Conservation (phyloP, 2,888 invertebrate genomes). For the Polyploca ridens region DNA sequence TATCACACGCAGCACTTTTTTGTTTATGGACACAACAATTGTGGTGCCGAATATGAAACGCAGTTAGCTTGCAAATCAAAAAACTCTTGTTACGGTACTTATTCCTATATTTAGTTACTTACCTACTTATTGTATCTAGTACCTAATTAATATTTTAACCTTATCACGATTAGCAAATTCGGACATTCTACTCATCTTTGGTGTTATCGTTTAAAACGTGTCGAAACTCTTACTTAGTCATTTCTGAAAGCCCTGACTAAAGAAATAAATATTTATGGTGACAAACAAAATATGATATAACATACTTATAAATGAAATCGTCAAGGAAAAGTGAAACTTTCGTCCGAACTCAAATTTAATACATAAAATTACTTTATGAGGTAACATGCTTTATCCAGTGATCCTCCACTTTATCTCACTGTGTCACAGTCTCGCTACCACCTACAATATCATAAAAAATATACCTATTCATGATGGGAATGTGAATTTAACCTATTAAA, state of each 20-base stretch:
- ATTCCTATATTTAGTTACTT: background rate
- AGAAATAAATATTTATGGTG: background rate
- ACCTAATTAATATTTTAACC: no score
- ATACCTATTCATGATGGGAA: slow-evolving; percentile 28
- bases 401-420: slow-evolving; percentile 8
- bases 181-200: no score
- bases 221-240: background rate
- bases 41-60: background rate
- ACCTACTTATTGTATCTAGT: no score
- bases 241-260: background rate
- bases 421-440: background rate
- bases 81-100: background rate
- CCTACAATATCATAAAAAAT: slow-evolving; percentile 6
- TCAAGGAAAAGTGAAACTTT: slow-evolving; percentile 38
- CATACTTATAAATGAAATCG: slow-evolving; percentile 3
- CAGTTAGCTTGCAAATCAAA: background rate
- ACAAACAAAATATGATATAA: background rate
- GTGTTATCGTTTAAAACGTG: no score
- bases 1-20: slow-evolving; percentile 27
- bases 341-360: slow-evolving; percentile 27
- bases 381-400: slow-evolving; percentile 19
- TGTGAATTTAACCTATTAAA: background rate
- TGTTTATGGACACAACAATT: slow-evolving; percentile 13
- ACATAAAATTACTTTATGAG: slow-evolving; percentile 31
- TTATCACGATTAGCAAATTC: no score